Base-by-base conservation (phyloP, 2,113 vertebrate genomes). In the Cygnus buccinator region DNA sequence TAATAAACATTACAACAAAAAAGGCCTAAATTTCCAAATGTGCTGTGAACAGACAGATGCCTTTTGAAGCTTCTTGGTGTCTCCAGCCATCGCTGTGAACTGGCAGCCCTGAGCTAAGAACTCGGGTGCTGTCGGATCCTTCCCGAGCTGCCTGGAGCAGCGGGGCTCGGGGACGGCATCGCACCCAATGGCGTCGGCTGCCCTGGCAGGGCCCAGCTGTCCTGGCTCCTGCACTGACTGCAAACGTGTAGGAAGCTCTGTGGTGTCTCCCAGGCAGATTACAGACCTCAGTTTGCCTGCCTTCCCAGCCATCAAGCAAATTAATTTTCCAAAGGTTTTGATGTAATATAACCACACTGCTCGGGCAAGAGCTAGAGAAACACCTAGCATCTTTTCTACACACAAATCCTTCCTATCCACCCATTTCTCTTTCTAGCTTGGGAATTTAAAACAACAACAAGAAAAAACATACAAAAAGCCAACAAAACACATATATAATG, bases 1-100 rank as follows among this genome's bases (percentile, higher is more conserved):
- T 77, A 67, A 73, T 94, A 93, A 94, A 88, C 73, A 11, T 39
- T 52, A 46, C 37, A 91, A 93, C 50, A 80, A 55, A 93, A 94
- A 91, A 93, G 67, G 48, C 87, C 44, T 57, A 63, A 67, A 61
- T 90, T 92, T 88, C 85, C 73, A 92, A 78, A 90, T 8, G 52
- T 0, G 18, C 86, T 71, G 62, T 20, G 73, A 74, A 71, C 67
- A 73, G 75, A 77, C 29, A 39, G 87, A 84, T 62, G 72, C 55
- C 13, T 85, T 25, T 46, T 13, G 59, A 80, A 25, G 54, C 25
- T 90, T 77, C 26, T 31, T 21, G 39, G 59, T 48, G 48, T 37
- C 72, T 67, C 61, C 2, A 19, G 76, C 54, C 54, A 6, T n/a
- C 33, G 33, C 4, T 52, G 89, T 1, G 33, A 35, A 11, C 65